Evolutionary conservation across 2,888 invertebrate genomes (phyloP), one percentile per base, ranked within the genome.

Genomic region (Galerucella calmariensis): DNA sequence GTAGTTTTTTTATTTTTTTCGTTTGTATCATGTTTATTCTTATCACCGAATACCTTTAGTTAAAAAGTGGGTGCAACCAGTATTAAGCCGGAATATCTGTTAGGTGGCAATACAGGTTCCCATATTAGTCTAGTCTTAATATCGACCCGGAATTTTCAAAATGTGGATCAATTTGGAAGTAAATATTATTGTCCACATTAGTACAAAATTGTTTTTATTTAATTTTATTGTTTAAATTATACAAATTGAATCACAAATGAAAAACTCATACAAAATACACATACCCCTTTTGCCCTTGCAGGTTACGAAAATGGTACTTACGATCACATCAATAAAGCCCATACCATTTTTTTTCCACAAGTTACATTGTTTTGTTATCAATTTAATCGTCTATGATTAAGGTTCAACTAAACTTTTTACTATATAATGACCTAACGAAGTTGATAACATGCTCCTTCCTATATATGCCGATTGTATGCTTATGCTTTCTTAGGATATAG

Each of bases 31-130:
- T 68, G 12, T 16, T 14, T 44, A 27, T 46, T 27, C 14, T 56
- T 61, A 20, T 51, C 9, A 10, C n/a, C 1, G 3, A 20, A 48
- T 8, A 71, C 75, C 68, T 74, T 58, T 44, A 35, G 12, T 69
- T 75, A 70, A 77, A 76, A 68, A 73, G 83, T 81, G 83, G 35
- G 85, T 85, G 85, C 85, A 85, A 85, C 85, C 85, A 84, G 83
- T 72, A 78, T 74, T 77, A 76, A 70, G 83, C 84, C 83, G 83
- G 83, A 77, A 81, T 83, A 82, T 83, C 83, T 82, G 81, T 82
- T 81, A 84, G 84, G 83, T 83, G 85, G 83, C 84, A 83, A 82
- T 80, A 77, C 73, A 80, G 81, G 81, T 80, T 80, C 83, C 84
- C 82, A 82, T 83, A 83, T 83, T 65, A 65, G 63, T 65, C 46